A percentile compares a stretch with the other conserved stretches of the same genome.
phyloP scores from a whole-genome alignment of 2,797 vertebrate species.

The Crotalus adamanteus region DNA sequence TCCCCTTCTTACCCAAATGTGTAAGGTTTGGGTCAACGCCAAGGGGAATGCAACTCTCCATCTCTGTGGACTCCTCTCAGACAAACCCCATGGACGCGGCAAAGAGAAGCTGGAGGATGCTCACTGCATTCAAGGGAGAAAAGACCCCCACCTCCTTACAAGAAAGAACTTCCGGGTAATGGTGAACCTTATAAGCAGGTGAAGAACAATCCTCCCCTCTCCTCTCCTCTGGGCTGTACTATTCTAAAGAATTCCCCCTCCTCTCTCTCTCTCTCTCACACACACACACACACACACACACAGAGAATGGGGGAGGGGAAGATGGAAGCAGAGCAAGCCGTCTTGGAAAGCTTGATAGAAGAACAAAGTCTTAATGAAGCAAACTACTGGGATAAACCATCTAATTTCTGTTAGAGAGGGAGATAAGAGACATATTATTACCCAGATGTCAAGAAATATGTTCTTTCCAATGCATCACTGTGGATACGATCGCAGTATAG shows the following conservation, averaged over 20 bases:
- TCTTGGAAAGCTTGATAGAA: background rate
- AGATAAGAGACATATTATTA: background rate
- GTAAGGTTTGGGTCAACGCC: background rate
- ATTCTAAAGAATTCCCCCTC: background rate
- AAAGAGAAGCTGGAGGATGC: conserved; percentile 4
- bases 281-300: background rate
- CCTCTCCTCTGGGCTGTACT: conserved; percentile 12
- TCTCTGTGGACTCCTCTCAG: conserved; percentile 5
- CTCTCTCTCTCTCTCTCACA: background rate
- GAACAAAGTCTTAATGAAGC: conserved; percentile 30
- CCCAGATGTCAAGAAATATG: conserved; percentile 20
- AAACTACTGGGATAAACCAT: conserved; percentile 21
- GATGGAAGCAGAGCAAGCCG: background rate
- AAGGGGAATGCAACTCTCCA: background rate
- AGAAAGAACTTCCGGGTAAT: conserved; percentile 44
- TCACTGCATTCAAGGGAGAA: conserved; percentile 29
- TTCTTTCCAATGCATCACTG: background rate
- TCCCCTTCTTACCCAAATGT: conserved; percentile 18
- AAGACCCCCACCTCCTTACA: conserved; percentile 19
- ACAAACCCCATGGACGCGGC: conserved; percentile 6
- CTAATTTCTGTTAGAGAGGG: background rate
- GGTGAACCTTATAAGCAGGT: conserved; percentile 25
- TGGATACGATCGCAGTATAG: background rate
- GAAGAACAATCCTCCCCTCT: conserved; percentile 21
- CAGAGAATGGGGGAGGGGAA: background rate